Conservation (phyloP, 2,888 invertebrate genomes). For the Nemotelus nigrinus region DNA sequence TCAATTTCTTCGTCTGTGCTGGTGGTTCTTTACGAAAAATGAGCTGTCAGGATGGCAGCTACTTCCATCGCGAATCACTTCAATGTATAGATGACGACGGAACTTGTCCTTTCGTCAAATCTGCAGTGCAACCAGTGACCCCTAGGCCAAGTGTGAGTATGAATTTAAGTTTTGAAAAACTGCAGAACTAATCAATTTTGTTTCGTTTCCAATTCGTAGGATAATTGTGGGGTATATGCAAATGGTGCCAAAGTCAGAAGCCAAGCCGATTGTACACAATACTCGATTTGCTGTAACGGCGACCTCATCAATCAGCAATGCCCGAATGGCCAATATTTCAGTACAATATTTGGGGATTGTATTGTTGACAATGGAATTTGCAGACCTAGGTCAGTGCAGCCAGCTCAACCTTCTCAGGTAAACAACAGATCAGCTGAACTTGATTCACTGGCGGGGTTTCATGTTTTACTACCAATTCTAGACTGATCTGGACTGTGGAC, state of each 20-base stretch:
- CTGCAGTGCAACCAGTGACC: not conserved
- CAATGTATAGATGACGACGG: constrained; percentile 55
- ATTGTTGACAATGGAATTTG: constrained; percentile 10
- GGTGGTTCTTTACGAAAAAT: constrained; percentile 53
- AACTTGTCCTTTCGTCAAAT: constrained; percentile 56
- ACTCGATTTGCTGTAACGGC: constrained; percentile 50
- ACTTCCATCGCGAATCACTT: constrained; percentile 52
- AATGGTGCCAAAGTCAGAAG: constrained; percentile 11
- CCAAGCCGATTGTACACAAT: constrained; percentile 32
- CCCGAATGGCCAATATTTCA: constrained; percentile 45
- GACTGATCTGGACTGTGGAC: not conserved
- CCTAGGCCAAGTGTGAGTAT: not conserved
- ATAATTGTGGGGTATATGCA: constrained; percentile 10
- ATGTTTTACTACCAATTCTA: not conserved
- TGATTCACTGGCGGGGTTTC: not conserved
- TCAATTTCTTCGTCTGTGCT: constrained; percentile 55
- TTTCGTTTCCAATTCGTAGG: not conserved
- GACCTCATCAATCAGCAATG: constrained; percentile 49
- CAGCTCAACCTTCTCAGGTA: too few species aligned
- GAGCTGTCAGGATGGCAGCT: constrained; percentile 54
- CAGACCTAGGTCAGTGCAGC: not conserved
- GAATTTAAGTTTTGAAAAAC: not conserved
- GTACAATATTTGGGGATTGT: not conserved
- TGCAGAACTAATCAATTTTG: not conserved
- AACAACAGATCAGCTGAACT: not conserved